A percentile compares a stretch with the other conserved stretches of the same genome.
Evolutionary conservation across 2,797 vertebrate genomes (phyloP).

Genomic region (Aplochiton taeniatus): DNA sequence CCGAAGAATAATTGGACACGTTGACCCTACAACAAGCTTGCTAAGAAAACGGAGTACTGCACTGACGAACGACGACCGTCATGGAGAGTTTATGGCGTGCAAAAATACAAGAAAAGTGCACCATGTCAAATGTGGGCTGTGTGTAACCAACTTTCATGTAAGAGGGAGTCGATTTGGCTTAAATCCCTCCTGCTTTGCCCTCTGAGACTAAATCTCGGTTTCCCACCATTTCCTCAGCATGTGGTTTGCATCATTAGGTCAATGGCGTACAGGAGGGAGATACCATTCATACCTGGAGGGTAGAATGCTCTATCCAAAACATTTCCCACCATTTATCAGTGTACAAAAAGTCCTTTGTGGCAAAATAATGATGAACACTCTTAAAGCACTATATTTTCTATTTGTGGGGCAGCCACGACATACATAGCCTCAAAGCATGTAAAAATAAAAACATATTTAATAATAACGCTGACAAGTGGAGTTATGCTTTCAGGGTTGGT

Average conservation of each 20-base stretch:
- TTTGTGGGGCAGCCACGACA: neutral
- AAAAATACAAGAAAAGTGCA: slow-evolving; percentile 33
- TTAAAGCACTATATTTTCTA: neutral
- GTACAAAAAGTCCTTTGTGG: neutral
- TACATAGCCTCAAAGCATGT: slow-evolving; percentile 24
- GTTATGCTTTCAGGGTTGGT: slow-evolving; percentile 31
- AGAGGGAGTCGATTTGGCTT: slow-evolving; percentile 31
- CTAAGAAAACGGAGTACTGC: slow-evolving; percentile 13
- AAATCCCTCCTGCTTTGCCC: slow-evolving; percentile 50
- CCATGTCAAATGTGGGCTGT: slow-evolving; percentile 51
- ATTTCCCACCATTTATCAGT: slow-evolving; percentile 4
- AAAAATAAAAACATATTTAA: slow-evolving; percentile 39
- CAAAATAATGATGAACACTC: neutral
- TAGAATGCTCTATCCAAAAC: slow-evolving; percentile 17
- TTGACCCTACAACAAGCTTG: slow-evolving; percentile 10
- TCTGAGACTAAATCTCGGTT: slow-evolving; percentile 58
- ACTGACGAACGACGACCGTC: slow-evolving; percentile 32
- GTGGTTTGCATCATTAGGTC: slow-evolving; percentile 64
- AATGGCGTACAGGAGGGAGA: slow-evolving; percentile 44
- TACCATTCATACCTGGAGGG: slow-evolving; percentile 57
- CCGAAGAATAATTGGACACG: slow-evolving; percentile 24
- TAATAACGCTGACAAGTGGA: slow-evolving; percentile 21
- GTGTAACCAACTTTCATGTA: slow-evolving; percentile 55
- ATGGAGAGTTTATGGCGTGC: slow-evolving; percentile 43
- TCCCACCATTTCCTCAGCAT: slow-evolving; percentile 65